A percentile compares a stretch with the other conserved stretches of the same genome.
Conservation (phyloP, 2,113 vertebrate genomes). For the Elachura formosa region DNA sequence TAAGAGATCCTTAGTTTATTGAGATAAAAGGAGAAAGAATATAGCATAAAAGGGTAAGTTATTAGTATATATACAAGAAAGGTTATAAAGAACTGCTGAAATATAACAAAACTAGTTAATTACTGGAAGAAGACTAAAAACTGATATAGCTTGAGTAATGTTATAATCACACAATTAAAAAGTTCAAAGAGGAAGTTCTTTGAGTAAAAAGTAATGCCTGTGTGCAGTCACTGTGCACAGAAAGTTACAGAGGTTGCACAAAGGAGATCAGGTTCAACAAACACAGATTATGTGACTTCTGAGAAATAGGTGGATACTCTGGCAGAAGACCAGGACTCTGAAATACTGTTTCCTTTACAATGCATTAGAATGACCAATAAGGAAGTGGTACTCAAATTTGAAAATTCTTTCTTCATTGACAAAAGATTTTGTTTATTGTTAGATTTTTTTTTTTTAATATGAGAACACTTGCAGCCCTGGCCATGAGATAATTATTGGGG, state of each 20-base stretch:
- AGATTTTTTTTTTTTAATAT: neutral
- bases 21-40: neutral
- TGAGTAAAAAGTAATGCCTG: neutral
- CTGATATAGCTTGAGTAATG: neutral
- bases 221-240: neutral
- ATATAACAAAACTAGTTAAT: neutral
- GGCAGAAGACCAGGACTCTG: neutral
- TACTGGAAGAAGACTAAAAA: neutral
- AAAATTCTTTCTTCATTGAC: neutral
- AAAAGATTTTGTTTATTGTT: neutral
- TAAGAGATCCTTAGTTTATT: neutral
- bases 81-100: neutral
- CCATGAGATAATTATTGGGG: neutral
- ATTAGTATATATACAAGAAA: neutral
- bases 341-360: neutral
- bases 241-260: neutral
- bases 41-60: rapidly evolving
- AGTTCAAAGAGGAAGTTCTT: neutral
- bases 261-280: neutral
- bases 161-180: neutral
- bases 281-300: neutral
- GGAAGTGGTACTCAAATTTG: neutral
- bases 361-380: neutral
- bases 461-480: neutral
- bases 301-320: neutral